These are phyloP conservation scores for Coranthus polyacanthus DNA, from an alignment of 2,797 vertebrate genomes.

Conservation along the genomic window DNA sequence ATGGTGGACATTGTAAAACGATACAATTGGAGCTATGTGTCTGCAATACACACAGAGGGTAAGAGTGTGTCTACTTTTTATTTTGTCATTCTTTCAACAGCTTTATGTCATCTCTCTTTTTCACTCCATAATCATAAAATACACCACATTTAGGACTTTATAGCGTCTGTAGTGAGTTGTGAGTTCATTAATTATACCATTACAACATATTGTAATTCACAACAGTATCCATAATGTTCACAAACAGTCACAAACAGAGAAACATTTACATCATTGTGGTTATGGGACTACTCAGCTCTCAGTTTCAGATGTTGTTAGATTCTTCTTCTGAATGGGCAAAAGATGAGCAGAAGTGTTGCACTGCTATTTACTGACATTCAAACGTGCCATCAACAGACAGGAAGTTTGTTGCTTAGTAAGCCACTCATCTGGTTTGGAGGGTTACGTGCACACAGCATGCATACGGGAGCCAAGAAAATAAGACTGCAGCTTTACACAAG, in stretches of 20 bases:
- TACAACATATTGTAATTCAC: neutral
- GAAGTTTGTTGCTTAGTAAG: neutral
- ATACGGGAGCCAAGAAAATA: constrained; percentile 5
- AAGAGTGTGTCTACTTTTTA: constrained; percentile 55
- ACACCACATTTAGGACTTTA: neutral
- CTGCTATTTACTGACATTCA: constrained; percentile 1
- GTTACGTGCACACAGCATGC: neutral
- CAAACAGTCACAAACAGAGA: no score
- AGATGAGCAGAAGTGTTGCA: neutral
- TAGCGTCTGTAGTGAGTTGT: neutral
- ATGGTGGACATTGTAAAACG: constrained; percentile 99
- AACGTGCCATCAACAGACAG: neutral
- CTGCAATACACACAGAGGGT: constrained; percentile 99
- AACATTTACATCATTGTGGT: no score
- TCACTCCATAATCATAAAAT: neutral
- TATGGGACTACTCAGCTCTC: no score
- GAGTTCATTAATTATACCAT: neutral
- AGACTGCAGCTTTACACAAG: no score
- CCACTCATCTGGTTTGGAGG: no score
- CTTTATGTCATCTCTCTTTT: neutral
- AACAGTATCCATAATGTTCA: neutral
- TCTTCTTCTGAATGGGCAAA: no score
- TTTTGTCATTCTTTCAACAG: neutral
- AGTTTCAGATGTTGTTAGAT: no score
- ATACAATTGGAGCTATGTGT: constrained; percentile 99